Conservation (phyloP, 1,140 invertebrate genomes). For the Zophobas atratus region DNA sequence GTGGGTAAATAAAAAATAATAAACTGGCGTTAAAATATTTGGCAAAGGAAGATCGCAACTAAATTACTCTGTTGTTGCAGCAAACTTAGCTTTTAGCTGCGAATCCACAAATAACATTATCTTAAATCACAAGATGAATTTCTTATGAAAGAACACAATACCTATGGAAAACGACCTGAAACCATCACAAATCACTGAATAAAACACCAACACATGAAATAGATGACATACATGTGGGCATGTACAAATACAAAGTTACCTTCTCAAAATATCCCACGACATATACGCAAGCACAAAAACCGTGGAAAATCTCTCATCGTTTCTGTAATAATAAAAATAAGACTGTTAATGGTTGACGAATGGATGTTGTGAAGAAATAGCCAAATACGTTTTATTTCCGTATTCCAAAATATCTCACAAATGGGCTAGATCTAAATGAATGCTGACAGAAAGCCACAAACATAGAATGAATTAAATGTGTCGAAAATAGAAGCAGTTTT, state of each 20-base stretch:
- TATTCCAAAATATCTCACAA: constrained; percentile 41
- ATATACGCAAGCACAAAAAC: constrained; percentile 54
- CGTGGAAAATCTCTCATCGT: constrained; percentile 52
- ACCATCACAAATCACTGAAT: background rate
- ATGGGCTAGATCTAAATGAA: constrained; percentile 23
- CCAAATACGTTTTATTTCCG: constrained; percentile 42
- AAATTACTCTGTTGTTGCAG: no score
- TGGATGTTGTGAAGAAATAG: background rate
- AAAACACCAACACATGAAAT: constrained; percentile 31
- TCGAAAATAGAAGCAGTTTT: constrained; percentile 33
- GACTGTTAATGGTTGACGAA: constrained; percentile 4
- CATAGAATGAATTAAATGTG: constrained; percentile 25
- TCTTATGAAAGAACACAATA: no score
- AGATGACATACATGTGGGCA: background rate
- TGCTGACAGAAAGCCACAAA: constrained; percentile 35
- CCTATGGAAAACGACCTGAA: background rate
- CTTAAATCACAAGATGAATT: no score
- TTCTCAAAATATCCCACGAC: constrained; percentile 52
- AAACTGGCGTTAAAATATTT: no score
- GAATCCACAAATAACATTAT: no score
- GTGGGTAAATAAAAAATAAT: no score
- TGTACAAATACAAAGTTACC: constrained; percentile 40
- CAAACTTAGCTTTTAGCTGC: no score
- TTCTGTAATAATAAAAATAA: constrained; percentile 52
- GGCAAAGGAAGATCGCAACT: no score